phyloP scores from a whole-genome alignment of 2,797 vertebrate species.

The Garrulus glandarius region DNA sequence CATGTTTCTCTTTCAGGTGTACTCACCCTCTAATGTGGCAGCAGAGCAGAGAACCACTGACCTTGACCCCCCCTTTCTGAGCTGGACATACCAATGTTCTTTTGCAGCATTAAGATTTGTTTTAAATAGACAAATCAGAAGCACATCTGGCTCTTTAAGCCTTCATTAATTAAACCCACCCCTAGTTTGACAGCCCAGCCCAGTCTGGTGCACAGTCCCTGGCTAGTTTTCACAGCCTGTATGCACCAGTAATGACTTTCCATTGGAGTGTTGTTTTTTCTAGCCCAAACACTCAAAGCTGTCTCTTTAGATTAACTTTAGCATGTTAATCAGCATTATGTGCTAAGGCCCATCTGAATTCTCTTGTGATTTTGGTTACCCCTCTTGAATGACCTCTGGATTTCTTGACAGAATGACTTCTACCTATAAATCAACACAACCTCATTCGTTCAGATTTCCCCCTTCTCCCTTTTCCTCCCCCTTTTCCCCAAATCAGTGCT shows the following conservation, averaged over 20 bases:
- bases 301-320: constrained; percentile 47
- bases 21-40: background rate
- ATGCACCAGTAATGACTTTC: constrained; percentile 36
- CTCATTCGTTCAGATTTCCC: background rate
- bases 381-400: constrained; percentile 57
- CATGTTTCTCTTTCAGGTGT: background rate
- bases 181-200: constrained; percentile 24
- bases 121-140: constrained; percentile 1
- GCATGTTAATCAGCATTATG: background rate
- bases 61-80: background rate
- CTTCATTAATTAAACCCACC: constrained; percentile 39
- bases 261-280: constrained; percentile 24
- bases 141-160: constrained; percentile 4
- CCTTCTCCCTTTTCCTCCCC: background rate
- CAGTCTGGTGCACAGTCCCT: background rate
- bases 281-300: constrained; percentile 29
- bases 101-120: background rate
- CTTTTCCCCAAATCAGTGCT: constrained; percentile 49
- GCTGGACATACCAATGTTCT: background rate
- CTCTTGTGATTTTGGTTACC: constrained; percentile 68
- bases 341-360: constrained; percentile 18
- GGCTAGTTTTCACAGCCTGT: constrained; percentile 36
- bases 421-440: constrained; percentile 19
- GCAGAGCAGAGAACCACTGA: background rate
- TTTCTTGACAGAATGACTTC: constrained; percentile 49